A percentile compares a stretch with the other conserved stretches of the same genome.
These are phyloP conservation scores for Cephus spinipes DNA, from an alignment of 2,888 invertebrate species.

Conservation along the genomic window DNA sequence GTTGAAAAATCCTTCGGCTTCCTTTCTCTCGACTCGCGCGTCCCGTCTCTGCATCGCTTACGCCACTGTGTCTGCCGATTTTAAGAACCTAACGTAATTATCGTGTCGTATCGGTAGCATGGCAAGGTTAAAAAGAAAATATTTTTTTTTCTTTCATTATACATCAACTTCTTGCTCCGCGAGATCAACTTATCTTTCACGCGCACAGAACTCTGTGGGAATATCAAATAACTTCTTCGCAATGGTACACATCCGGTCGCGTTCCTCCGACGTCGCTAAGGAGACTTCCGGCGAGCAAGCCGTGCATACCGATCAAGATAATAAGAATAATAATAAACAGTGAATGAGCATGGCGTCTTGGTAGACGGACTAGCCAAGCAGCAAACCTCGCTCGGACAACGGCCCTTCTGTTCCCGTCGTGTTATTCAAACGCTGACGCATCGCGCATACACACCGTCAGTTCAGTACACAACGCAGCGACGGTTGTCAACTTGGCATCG, in stretches of 20 bases:
- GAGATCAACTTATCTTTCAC: neutral
- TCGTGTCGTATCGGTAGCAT: neutral
- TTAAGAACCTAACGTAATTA: neutral
- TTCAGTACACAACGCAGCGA: neutral
- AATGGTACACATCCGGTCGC: slow-evolving; percentile 23
- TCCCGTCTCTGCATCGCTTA: neutral
- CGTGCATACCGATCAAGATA: slow-evolving; percentile 26
- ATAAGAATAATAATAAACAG: neutral
- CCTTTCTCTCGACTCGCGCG: neutral
- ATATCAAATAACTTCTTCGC: neutral
- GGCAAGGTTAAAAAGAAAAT: neutral
- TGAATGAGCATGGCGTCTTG: neutral
- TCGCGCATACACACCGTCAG: slow-evolving; percentile 25
- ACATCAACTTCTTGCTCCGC: neutral
- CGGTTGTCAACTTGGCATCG: neutral
- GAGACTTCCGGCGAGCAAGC: slow-evolving; percentile 27
- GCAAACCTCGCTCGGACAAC: slow-evolving; percentile 4
- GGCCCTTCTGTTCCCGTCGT: neutral
- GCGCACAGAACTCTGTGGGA: neutral
- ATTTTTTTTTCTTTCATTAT: neutral
- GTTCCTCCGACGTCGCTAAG: slow-evolving; percentile 6
- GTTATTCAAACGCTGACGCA: slow-evolving; percentile 35
- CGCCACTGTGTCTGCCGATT: neutral
- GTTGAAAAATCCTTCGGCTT: neutral
- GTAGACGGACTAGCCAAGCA: neutral